These are phyloP conservation scores for Encarsia formosa DNA, from an alignment of 2,888 invertebrate genomes.

Conservation along the genomic window DNA sequence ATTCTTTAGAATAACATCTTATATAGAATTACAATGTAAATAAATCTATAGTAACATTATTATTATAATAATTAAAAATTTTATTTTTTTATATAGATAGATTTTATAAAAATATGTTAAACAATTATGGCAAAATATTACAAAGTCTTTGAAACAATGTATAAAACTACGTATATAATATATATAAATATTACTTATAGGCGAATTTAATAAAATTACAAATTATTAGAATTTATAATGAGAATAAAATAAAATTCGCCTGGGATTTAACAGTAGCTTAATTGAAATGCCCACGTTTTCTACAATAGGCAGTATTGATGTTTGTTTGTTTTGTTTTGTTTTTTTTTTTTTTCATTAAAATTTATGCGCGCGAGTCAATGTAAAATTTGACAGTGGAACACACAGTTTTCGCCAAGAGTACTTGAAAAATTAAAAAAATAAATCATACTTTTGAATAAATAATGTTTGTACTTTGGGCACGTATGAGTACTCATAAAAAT, in stretches of 20 bases:
- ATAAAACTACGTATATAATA: slow-evolving; percentile 16
- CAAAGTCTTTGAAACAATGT: slow-evolving; percentile 17
- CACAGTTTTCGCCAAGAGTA: background rate
- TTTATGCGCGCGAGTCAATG: slow-evolving; percentile 6
- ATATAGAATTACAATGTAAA: too few species aligned
- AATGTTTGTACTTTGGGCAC: background rate
- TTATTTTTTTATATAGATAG: slow-evolving; percentile 6
- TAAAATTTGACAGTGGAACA: slow-evolving; percentile 3
- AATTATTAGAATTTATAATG: slow-evolving; percentile 5
- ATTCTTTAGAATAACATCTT: too few species aligned
- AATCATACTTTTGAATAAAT: background rate
- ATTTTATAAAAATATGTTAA: too few species aligned
- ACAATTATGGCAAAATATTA: slow-evolving; percentile 8
- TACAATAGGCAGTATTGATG: slow-evolving; percentile 16
- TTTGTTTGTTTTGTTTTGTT: too few species aligned
- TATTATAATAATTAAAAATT: background rate
- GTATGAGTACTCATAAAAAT: background rate
- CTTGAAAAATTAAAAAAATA: background rate
- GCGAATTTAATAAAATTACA: slow-evolving; percentile 7
- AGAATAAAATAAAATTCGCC: slow-evolving; percentile 10
- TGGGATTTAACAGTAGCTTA: slow-evolving; percentile 10
- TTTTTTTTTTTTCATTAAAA: too few species aligned
- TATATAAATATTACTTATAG: slow-evolving; percentile 7
- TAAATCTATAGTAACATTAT: too few species aligned
- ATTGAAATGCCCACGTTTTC: slow-evolving; percentile 17